Conservation (phyloP, 2,113 vertebrate species). For the Dasyornis broadbenti region DNA sequence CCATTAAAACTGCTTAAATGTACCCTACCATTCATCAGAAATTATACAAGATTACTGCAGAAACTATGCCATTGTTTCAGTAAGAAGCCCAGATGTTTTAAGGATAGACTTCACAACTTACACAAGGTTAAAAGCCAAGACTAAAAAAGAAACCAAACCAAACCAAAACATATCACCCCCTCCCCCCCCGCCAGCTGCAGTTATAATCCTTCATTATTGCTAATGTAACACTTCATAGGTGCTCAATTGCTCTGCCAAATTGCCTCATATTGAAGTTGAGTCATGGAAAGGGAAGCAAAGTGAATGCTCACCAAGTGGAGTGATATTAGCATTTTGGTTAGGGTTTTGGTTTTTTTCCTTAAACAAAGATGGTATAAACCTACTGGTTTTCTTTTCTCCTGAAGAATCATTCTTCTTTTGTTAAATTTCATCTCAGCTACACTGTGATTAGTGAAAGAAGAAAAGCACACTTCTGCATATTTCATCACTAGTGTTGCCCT, state of each 20-base stretch:
- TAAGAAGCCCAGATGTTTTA: slow-evolving; percentile 82
- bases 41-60: slow-evolving; percentile 78
- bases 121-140: slow-evolving; percentile 66
- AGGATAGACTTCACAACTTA: slow-evolving; percentile 48
- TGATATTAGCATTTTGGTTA: background rate
- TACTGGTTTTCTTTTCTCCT: background rate
- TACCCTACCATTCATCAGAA: slow-evolving; percentile 83
- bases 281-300: background rate
- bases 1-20: slow-evolving; percentile 79
- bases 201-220: slow-evolving; percentile 52
- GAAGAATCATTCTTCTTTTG: background rate
- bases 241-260: background rate
- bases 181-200: slow-evolving; percentile 22
- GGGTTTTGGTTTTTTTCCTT: background rate
- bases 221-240: slow-evolving; percentile 47
- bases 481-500: background rate
- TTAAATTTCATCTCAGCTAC: background rate
- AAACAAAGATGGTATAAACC: background rate
- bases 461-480: background rate
- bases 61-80: slow-evolving; percentile 76
- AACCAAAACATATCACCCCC: background rate
- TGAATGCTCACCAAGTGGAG: background rate
- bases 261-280: background rate
- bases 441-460: background rate
- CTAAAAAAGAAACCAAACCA: slow-evolving; percentile 32